Conservation (phyloP, 2,888 invertebrate species). For the Pseudolycoriella hygida region DNA sequence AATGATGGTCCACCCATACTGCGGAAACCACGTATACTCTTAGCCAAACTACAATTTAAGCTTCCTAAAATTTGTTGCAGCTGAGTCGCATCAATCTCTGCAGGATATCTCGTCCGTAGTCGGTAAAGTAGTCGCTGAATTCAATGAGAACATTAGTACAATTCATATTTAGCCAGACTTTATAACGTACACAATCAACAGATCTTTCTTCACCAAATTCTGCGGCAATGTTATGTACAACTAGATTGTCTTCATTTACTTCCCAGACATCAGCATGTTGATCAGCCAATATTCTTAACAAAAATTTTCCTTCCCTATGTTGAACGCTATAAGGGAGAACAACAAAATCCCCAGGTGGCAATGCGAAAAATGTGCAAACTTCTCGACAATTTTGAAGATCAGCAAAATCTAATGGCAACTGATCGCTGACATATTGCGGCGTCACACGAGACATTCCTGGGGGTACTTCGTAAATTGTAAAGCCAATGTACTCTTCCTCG, state of each 20-base stretch:
- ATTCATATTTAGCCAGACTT: neutral
- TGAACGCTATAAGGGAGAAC: conserved; percentile 53
- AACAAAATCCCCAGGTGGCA: conserved; percentile 56
- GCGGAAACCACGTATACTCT: conserved; percentile 15
- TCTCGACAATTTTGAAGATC: conserved; percentile 31
- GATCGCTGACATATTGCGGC: conserved; percentile 39
- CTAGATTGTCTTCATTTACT: conserved; percentile 57
- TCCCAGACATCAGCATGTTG: conserved; percentile 60
- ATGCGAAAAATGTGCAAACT: conserved; percentile 54
- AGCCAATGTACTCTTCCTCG: conserved; percentile 42
- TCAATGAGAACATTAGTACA: neutral
- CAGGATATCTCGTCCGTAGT: conserved; percentile 31
- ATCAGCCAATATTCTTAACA: conserved; percentile 52
- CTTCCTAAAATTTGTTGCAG: conserved; percentile 39
- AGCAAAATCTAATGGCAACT: conserved; percentile 18
- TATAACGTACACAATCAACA: conserved; percentile 32
- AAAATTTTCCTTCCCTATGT: conserved; percentile 49
- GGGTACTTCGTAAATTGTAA: conserved; percentile 52
- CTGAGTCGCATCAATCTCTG: conserved; percentile 41
- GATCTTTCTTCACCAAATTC: conserved; percentile 39
- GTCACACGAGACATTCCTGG: conserved; percentile 40
- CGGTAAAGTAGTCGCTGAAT: conserved; percentile 13
- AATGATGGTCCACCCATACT: conserved; percentile 30
- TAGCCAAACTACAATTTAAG: conserved; percentile 35
- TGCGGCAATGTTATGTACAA: conserved; percentile 42